Percentiles rank a stretch among this genome's conserved stretches.
phyloP scores from a whole-genome alignment of 2,888 invertebrate species.

The Xylota segnis region DNA sequence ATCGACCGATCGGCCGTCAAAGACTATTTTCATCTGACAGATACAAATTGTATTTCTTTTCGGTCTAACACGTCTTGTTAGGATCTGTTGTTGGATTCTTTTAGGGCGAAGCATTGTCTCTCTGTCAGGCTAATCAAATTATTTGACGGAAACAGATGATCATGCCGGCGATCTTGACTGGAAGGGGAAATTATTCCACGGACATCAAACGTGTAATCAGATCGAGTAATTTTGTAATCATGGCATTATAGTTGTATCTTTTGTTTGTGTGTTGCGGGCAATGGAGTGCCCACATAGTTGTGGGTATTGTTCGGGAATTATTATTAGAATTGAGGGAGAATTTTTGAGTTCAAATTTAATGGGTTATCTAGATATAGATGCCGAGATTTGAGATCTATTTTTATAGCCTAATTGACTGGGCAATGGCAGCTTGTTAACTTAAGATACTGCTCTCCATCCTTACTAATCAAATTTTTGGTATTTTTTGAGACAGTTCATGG shows the following conservation, averaged over 20 bases:
- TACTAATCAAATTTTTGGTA: no score
- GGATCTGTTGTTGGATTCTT: constrained; percentile 20
- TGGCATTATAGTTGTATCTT: not conserved
- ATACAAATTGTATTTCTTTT: constrained; percentile 60
- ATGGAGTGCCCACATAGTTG: not conserved
- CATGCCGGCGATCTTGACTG: constrained; percentile 9
- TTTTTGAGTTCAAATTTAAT: no score
- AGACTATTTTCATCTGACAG: constrained; percentile 62
- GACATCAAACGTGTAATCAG: constrained; percentile 39
- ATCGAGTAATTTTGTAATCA: constrained; percentile 31
- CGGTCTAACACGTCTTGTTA: constrained; percentile 13
- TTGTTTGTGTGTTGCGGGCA: constrained; percentile 3
- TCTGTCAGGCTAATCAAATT: constrained; percentile 51
- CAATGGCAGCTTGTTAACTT: no score
- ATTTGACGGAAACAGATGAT: constrained; percentile 43
- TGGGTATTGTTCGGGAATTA: not conserved
- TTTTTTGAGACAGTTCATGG: no score
- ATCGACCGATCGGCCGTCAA: constrained; percentile 48
- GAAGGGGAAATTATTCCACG: constrained; percentile 19
- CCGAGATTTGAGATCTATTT: no score
- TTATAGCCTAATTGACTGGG: no score
- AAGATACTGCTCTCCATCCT: no score
- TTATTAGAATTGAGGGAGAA: not conserved
- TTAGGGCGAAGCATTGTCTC: constrained; percentile 8
- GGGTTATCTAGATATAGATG: no score